These are phyloP conservation scores for Salvelinus fontinalis DNA, from an alignment of 2,113 vertebrate species.

Conservation along the genomic window DNA sequence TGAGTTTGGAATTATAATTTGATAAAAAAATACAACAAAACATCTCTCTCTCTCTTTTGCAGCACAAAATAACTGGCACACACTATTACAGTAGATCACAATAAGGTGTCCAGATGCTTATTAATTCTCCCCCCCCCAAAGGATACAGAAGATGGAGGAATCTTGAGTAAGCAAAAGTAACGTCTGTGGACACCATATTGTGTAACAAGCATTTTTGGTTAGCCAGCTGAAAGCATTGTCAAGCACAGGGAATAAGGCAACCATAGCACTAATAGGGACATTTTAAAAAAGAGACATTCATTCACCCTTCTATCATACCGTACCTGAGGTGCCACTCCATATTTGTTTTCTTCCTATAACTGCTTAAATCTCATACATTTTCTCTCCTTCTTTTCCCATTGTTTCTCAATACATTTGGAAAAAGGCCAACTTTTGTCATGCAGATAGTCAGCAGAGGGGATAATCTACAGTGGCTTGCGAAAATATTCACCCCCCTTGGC, in stretches of 20 bases:
- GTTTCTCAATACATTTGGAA: neutral
- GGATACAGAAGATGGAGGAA: slow-evolving; percentile 32
- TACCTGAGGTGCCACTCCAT: neutral
- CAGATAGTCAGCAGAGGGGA: slow-evolving; percentile 39
- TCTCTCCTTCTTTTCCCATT: neutral
- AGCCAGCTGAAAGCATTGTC: slow-evolving; percentile 31
- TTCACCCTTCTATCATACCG: no score
- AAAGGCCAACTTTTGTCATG: slow-evolving; percentile 38
- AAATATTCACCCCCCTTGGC: no score
- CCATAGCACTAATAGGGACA: no score
- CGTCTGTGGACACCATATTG: slow-evolving; percentile 16
- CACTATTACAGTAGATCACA: slow-evolving; percentile 10
- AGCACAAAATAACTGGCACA: slow-evolving; percentile 31
- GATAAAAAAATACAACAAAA: neutral
- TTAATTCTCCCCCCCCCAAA: neutral
- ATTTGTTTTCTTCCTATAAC: neutral
- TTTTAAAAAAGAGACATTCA: no score
- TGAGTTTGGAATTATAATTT: no score
- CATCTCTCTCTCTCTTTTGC: slow-evolving; percentile 3
- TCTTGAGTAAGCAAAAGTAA: slow-evolving; percentile 13
- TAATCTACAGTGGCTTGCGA: neutral
- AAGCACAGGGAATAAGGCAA: neutral
- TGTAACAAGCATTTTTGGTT: slow-evolving; percentile 10
- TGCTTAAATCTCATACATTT: neutral
- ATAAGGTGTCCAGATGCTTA: slow-evolving; percentile 19